phyloP scores from a whole-genome alignment of 2,797 vertebrate species.

The Podargus strigoides region DNA sequence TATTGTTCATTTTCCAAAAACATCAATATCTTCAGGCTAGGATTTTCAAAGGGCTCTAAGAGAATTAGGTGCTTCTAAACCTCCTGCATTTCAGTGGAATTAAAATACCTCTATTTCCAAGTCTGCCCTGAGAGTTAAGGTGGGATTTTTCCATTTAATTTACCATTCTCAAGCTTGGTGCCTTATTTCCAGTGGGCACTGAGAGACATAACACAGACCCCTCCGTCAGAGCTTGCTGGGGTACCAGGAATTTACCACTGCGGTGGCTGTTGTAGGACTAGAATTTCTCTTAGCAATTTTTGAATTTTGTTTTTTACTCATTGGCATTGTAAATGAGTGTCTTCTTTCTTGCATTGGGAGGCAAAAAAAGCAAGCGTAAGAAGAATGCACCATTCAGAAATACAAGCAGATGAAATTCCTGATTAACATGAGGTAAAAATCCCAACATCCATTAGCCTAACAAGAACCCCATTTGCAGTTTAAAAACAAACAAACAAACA shows the following conservation, averaged over 20 bases:
- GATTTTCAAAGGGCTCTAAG: not conserved
- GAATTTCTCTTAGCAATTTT: not conserved
- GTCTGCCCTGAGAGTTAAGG: not conserved
- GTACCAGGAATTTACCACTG: not conserved
- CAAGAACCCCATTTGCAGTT: conserved; percentile 38
- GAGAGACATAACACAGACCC: not conserved
- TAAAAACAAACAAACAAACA: conserved; percentile 41
- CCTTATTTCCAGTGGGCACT: not conserved
- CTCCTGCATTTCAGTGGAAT: not conserved
- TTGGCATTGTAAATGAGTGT: not conserved
- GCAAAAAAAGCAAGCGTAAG: not conserved
- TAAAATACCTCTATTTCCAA: not conserved
- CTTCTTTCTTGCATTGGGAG: not conserved
- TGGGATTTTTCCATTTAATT: not conserved
- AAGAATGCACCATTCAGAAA: not conserved
- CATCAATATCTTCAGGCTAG: not conserved
- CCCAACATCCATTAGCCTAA: conserved; percentile 44
- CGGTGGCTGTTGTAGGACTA: not conserved
- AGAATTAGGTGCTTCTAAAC: not conserved
- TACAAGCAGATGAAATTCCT: not conserved
- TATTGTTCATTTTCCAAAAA: not conserved
- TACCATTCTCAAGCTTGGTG: not conserved
- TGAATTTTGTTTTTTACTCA: not conserved
- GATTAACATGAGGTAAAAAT: conserved; percentile 31
- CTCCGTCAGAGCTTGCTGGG: not conserved